phyloP scores from a whole-genome alignment of 1,140 invertebrate genomes.

The Yoshiicerus persimilis region DNA sequence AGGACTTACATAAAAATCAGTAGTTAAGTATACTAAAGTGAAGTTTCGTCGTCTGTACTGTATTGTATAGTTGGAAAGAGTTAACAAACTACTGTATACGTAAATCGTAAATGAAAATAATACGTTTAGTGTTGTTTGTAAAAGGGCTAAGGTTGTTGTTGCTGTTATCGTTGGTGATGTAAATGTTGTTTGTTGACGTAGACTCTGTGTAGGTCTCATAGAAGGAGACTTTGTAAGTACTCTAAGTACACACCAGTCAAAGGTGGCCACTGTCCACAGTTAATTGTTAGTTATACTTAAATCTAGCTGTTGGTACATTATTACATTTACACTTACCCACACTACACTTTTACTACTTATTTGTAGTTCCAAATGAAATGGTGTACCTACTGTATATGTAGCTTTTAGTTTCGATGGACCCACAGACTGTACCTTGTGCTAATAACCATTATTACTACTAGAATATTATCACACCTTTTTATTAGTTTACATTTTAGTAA shows the following conservation, averaged over 20 bases:
- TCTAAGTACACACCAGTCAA: background rate
- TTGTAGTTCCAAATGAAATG: background rate
- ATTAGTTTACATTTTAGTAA: background rate
- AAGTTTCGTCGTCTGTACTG: background rate
- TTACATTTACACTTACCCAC: background rate
- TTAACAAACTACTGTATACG: background rate
- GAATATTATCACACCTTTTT: background rate
- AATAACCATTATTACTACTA: background rate
- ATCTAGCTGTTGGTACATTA: background rate
- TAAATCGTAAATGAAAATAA: no score
- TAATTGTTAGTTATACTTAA: background rate
- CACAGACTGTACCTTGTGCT: background rate
- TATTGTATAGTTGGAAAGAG: background rate
- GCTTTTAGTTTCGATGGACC: background rate
- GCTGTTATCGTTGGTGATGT: background rate
- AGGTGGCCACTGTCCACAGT: background rate
- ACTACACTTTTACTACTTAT: background rate
- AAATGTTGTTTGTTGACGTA: constrained; percentile 1
- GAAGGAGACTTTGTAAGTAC: background rate
- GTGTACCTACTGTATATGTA: background rate
- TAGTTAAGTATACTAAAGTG: background rate
- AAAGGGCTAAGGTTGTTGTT: background rate
- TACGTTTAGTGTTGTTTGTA: background rate
- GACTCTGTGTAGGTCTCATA: background rate
- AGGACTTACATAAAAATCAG: background rate